Evolutionary conservation across 2,888 invertebrate genomes (phyloP).

Genomic region (Chloroclysta siterata): DNA sequence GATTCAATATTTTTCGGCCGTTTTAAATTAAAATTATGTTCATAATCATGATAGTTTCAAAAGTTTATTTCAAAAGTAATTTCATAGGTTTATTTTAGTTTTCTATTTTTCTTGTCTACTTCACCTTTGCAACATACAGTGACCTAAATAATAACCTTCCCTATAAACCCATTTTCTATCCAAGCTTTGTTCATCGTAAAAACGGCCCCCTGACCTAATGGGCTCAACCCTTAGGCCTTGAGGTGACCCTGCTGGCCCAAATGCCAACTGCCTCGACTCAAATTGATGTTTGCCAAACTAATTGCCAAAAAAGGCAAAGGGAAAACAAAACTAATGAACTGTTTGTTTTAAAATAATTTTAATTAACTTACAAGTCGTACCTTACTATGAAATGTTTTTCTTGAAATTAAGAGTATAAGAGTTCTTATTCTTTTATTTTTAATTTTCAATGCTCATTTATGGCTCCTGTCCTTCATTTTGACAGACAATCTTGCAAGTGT

Average conservation of each 20-base stretch:
- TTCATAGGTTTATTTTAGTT: no score
- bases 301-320: conserved; percentile 33
- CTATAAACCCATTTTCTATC: conserved; percentile 36
- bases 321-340: conserved; percentile 9
- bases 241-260: conserved; percentile 62
- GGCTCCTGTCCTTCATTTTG: no score
- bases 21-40: no score
- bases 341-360: background rate
- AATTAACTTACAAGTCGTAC: background rate
- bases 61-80: no score
- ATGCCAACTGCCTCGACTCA: conserved; percentile 55
- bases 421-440: no score
- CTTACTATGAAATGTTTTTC: background rate
- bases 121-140: conserved; percentile 30
- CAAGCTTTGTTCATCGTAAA: conserved; percentile 60
- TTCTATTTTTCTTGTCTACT: no score
- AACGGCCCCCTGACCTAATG: conserved; percentile 65
- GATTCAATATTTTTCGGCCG: no score
- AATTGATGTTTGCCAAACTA: conserved; percentile 47
- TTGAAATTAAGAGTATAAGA: no score
- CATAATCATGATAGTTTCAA: no score
- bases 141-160: conserved; percentile 40
- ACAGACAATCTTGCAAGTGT: no score
- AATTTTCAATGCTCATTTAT: no score
- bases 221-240: conserved; percentile 54